Conservation (phyloP, 2,797 vertebrate genomes). For the Champsocephalus gunnari region DNA sequence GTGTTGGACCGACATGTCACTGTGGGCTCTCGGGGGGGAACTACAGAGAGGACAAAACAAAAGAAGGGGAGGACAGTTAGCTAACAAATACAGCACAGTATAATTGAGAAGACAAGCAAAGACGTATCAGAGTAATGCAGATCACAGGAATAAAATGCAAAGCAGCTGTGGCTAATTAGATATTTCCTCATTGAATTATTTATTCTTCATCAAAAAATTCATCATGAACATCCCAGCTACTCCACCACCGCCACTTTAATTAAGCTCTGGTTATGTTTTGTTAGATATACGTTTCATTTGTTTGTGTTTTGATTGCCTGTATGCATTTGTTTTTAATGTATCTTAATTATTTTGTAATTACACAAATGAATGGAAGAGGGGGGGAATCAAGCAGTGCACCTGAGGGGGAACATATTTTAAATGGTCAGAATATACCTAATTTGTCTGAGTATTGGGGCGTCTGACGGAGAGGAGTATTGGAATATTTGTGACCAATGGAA, state of each 20-base stretch:
- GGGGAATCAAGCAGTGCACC: conserved; percentile 1
- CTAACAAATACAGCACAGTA: neutral
- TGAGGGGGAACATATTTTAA: neutral
- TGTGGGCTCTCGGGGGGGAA: conserved; percentile 88
- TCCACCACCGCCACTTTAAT: conserved; percentile 17
- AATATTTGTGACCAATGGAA: neutral
- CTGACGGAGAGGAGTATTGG: neutral
- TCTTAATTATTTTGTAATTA: conserved; percentile 1
- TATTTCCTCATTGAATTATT: conserved; percentile 49
- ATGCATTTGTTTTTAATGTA: neutral
- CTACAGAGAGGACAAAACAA: conserved; percentile 71
- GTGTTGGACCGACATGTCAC: conserved; percentile 97
- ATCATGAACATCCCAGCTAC: conserved; percentile 25
- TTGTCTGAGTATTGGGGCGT: neutral
- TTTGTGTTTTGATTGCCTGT: conserved; percentile 23
- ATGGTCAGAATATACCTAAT: neutral
- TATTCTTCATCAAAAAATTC: conserved; percentile 43
- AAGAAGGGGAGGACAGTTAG: neutral
- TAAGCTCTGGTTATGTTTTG: conserved; percentile 16
- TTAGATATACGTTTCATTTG: conserved; percentile 42
- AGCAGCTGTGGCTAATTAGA: conserved; percentile 45
- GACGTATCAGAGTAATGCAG: conserved; percentile 12
- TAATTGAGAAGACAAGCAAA: neutral
- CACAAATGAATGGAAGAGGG: conserved; percentile 17
- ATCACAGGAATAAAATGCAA: conserved; percentile 44